Conservation (phyloP, 2,888 invertebrate species). For the Agriopis aurantiaria region DNA sequence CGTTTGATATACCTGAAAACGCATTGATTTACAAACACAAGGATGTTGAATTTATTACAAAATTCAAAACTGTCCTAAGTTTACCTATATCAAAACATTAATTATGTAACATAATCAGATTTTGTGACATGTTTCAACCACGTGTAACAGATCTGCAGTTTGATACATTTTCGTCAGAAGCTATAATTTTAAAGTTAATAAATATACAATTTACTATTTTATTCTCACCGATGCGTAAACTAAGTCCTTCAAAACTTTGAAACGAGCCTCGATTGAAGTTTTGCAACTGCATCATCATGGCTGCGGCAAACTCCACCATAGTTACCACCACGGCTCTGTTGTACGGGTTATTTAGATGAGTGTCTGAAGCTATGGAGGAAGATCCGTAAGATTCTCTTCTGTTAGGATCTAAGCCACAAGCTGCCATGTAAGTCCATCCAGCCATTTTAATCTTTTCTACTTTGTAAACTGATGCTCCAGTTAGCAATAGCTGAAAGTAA, state of each 20-base stretch:
- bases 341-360: slow-evolving; percentile 68
- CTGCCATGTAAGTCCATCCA: slow-evolving; percentile 99
- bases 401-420: slow-evolving; percentile 94
- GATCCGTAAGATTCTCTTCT: slow-evolving; percentile 87
- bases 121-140: too few species aligned
- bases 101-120: too few species aligned
- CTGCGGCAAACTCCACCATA: slow-evolving; percentile 82
- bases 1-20: slow-evolving; percentile 93
- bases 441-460: slow-evolving; percentile 99
- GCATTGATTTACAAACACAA: not conserved
- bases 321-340: slow-evolving; percentile 76
- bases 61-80: too few species aligned
- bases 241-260: slow-evolving; percentile 87
- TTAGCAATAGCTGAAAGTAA: slow-evolving; percentile 86
- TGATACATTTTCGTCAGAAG: too few species aligned
- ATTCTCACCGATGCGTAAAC: slow-evolving; percentile 89
- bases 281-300: slow-evolving; percentile 82
- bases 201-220: not conserved
- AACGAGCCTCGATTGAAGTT: slow-evolving; percentile 87
- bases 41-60: too few species aligned
- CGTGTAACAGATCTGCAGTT: too few species aligned
- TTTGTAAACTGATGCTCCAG: slow-evolving; percentile 87
- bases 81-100: too few species aligned
- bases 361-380: slow-evolving; percentile 54
- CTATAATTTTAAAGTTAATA: too few species aligned